Conservation (phyloP, 2,888 invertebrate genomes). For the Agelastica alni region DNA sequence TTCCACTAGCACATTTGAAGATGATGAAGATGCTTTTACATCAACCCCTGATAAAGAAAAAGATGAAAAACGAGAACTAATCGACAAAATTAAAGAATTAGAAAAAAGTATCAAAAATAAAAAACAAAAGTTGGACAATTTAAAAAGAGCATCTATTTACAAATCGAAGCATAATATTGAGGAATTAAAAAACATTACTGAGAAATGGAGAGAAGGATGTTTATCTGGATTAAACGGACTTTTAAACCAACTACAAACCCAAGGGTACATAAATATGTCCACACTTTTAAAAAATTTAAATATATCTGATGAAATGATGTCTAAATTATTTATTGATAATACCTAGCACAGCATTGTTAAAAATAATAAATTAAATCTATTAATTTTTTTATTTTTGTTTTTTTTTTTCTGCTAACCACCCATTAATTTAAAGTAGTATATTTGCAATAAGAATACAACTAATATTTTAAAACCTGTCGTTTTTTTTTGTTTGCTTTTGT, state of each 20-base stretch:
- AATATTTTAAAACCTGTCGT: no score
- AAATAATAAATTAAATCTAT: no score
- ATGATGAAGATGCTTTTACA: slow-evolving; percentile 35
- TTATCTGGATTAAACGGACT: slow-evolving; percentile 60
- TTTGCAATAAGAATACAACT: no score
- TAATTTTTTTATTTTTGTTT: no score
- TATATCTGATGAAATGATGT: slow-evolving; percentile 26
- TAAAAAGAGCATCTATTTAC: slow-evolving; percentile 39
- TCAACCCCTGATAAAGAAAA: slow-evolving; percentile 33
- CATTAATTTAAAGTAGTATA: no score
- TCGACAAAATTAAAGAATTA: slow-evolving; percentile 25
- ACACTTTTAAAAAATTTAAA: slow-evolving; percentile 49
- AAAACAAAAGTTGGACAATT: slow-evolving; percentile 32
- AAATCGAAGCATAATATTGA: slow-evolving; percentile 55
- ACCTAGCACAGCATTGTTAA: no score
- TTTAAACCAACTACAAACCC: slow-evolving; percentile 57
- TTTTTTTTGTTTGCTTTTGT: no score
- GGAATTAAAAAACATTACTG: slow-evolving; percentile 58
- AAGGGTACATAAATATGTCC: slow-evolving; percentile 56
- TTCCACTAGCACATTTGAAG: slow-evolving; percentile 7
- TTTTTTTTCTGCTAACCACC: no score
- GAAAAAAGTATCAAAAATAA: slow-evolving; percentile 34
- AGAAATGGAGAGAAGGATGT: slow-evolving; percentile 62
- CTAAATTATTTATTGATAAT: slow-evolving; percentile 18
- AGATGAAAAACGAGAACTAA: slow-evolving; percentile 27